phyloP scores from a whole-genome alignment of 2,888 invertebrate genomes.

The Anorthoa munda region DNA sequence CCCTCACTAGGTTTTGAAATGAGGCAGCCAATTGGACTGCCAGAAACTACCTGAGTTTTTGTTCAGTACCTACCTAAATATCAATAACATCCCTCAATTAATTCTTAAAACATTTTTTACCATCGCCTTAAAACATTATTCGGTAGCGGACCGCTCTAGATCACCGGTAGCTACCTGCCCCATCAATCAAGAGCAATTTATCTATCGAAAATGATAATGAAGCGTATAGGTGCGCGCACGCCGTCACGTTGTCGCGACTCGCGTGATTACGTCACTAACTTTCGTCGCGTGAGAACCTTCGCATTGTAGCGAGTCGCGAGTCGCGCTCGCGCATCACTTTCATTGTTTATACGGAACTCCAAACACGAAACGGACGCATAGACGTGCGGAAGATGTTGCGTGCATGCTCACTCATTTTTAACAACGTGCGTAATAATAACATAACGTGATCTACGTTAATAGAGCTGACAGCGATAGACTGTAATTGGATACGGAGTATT shows the following conservation, averaged over 20 bases:
- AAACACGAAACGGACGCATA: slow-evolving; percentile 59
- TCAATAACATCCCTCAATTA: slow-evolving; percentile 4
- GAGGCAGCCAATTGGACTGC: too few species aligned
- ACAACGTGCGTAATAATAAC: slow-evolving; percentile 45
- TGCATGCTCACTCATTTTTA: slow-evolving; percentile 51
- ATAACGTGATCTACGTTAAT: slow-evolving; percentile 41
- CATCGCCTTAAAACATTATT: neutral
- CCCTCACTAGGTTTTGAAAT: too few species aligned
- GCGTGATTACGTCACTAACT: slow-evolving; percentile 82
- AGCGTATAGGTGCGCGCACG: slow-evolving; percentile 32
- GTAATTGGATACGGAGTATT: neutral
- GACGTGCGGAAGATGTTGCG: slow-evolving; percentile 61
- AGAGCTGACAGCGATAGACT: slow-evolving; percentile 11
- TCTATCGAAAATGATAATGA: slow-evolving; percentile 58
- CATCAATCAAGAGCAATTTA: slow-evolving; percentile 51
- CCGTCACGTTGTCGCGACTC: slow-evolving; percentile 60
- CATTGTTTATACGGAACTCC: slow-evolving; percentile 81
- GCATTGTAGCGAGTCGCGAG: slow-evolving; percentile 72
- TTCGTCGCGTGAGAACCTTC: slow-evolving; percentile 88
- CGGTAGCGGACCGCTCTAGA: neutral
- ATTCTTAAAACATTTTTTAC: slow-evolving; percentile 13
- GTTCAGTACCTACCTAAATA: neutral
- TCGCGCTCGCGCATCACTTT: slow-evolving; percentile 84
- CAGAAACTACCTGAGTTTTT: slow-evolving; percentile 14
- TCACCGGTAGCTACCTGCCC: slow-evolving; percentile 21